A percentile compares a stretch with the other conserved stretches of the same genome.
Evolutionary conservation across 1,140 invertebrate species (phyloP).

Genomic region (Teleogryllus occipitalis): DNA sequence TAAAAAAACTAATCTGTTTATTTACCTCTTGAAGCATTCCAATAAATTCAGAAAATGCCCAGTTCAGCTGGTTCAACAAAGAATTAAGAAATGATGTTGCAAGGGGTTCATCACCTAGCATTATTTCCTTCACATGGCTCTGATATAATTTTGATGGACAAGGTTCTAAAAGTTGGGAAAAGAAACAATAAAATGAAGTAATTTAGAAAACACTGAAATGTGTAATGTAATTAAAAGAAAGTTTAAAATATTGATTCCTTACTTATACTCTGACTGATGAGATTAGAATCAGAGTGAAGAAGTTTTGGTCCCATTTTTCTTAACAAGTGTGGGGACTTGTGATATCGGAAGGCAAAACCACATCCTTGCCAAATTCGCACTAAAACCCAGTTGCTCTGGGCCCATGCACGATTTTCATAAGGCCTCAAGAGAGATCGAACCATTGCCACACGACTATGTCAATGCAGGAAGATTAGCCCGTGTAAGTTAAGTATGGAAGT

Average conservation of each 20-base stretch:
- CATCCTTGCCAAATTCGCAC: conserved; percentile 77
- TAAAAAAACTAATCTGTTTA: conserved; percentile 10
- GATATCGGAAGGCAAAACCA: conserved; percentile 73
- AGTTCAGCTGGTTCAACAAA: conserved; percentile 74
- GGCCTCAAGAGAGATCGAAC: conserved; percentile 60
- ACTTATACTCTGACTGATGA: conserved; percentile 41
- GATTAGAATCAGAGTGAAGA: conserved; percentile 35
- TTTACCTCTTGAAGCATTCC: conserved; percentile 74
- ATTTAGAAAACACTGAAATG: neutral
- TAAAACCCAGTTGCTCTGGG: conserved; percentile 77
- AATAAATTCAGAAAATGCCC: conserved; percentile 84
- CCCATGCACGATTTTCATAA: conserved; percentile 77
- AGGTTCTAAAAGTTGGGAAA: conserved; percentile 41
- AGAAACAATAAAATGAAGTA: neutral
- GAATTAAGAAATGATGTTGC: conserved; percentile 66
- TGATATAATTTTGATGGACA: conserved; percentile 53
- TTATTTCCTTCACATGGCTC: conserved; percentile 42
- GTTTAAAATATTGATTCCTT: conserved; percentile 25
- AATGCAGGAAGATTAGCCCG: conserved; percentile 23
- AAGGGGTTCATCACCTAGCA: conserved; percentile 40
- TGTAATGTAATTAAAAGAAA: neutral
- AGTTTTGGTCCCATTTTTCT: conserved; percentile 41
- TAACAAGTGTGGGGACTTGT: conserved; percentile 48
- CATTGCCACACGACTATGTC: conserved; percentile 47
- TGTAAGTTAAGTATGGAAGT: neutral